Evolutionary conservation across 2,888 invertebrate species (phyloP).

Genomic region (Morinoia aosen): DNA sequence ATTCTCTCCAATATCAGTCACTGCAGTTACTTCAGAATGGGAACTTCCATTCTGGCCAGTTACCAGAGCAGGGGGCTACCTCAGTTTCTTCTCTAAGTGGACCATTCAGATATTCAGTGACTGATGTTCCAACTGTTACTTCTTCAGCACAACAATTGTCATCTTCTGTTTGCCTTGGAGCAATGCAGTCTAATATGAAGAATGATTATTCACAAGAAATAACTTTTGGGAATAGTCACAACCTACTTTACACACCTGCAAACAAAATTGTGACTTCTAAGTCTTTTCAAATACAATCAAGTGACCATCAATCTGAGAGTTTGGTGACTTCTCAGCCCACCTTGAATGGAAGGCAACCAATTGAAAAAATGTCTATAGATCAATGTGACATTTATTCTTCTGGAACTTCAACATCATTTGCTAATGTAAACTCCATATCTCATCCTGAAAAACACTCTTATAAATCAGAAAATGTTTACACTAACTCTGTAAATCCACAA

Average conservation of each 20-base stretch:
- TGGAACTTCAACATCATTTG: neutral
- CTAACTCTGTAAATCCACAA: neutral
- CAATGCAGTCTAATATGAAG: neutral
- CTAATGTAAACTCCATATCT: neutral
- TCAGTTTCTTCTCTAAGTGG: neutral
- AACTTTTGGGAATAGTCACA: neutral
- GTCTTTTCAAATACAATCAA: neutral
- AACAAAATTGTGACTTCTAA: neutral
- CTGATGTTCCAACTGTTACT: neutral
- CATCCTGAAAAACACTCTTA: neutral
- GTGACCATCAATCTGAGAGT: neutral
- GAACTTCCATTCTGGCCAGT: neutral
- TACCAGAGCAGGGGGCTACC: neutral
- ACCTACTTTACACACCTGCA: neutral
- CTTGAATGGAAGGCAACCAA: neutral
- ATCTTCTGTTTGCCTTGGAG: neutral
- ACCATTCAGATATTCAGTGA: conserved; percentile 20
- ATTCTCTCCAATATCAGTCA: neutral
- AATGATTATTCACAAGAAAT: neutral
- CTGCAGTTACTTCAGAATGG: neutral
- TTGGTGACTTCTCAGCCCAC: neutral
- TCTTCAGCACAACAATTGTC: neutral
- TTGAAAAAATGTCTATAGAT: neutral
- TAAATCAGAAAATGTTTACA: neutral
- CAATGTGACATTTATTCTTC: neutral